phyloP scores from a whole-genome alignment of 2,797 vertebrate species.

The Tadarida brasiliensis region DNA sequence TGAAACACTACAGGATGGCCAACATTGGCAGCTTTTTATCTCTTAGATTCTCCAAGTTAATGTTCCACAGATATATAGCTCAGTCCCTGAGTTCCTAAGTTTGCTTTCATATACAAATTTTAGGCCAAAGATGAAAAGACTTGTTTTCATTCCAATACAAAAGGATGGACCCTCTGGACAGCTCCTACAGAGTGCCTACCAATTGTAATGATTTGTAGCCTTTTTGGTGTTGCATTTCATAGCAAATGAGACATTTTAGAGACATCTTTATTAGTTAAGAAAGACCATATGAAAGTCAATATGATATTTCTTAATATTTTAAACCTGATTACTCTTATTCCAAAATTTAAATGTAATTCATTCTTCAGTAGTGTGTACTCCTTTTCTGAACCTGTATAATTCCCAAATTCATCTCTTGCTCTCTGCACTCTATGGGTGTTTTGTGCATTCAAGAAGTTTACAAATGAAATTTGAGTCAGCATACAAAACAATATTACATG shows the following conservation, averaged over 20 bases:
- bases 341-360: conserved; percentile 2
- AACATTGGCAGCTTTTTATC: not conserved
- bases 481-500: not conserved
- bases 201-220: conserved; percentile 8
- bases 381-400: not conserved
- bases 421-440: not conserved
- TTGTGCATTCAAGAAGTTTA: not conserved
- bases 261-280: not conserved
- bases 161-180: not conserved
- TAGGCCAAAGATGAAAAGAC: not conserved
- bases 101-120: not conserved
- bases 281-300: not conserved
- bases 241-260: conserved; percentile 20
- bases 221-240: conserved; percentile 3
- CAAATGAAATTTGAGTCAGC: conserved; percentile 26
- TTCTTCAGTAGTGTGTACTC: not conserved
- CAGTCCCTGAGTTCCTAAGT: not conserved
- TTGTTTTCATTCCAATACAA: not conserved
- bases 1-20: not conserved
- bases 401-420: not conserved
- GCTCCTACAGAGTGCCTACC: not conserved
- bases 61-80: not conserved
- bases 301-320: conserved; percentile 4
- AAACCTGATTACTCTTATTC: not conserved
- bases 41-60: not conserved